These are phyloP conservation scores for Hypomesus transpacificus DNA, from an alignment of 2,113 vertebrate genomes.

Conservation along the genomic window DNA sequence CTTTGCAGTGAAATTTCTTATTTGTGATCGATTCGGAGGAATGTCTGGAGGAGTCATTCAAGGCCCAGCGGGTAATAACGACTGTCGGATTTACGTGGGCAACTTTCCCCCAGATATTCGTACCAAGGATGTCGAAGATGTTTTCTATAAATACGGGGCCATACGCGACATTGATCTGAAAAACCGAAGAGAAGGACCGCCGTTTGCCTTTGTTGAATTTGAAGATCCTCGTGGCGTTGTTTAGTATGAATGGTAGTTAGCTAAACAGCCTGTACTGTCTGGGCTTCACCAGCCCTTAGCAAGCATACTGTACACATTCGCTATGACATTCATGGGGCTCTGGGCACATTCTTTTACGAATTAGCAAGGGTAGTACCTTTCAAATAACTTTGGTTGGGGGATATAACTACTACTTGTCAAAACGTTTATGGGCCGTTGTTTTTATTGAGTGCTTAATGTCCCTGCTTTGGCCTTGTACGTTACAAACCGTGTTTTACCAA, in stretches of 20 bases:
- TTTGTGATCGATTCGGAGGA: slow-evolving; percentile 37
- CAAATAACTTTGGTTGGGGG: not conserved
- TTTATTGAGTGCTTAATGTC: too few species aligned
- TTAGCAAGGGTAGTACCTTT: too few species aligned
- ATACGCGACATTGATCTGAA: slow-evolving; percentile 89
- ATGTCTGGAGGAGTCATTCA: slow-evolving; percentile 90
- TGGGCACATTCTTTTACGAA: too few species aligned
- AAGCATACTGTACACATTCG: too few species aligned
- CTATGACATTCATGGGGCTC: too few species aligned
- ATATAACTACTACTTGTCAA: not conserved
- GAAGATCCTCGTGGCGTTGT: slow-evolving; percentile 67
- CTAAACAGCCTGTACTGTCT: too few species aligned
- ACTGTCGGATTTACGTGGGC: slow-evolving; percentile 88
- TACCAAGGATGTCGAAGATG: slow-evolving; percentile 84
- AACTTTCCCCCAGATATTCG: slow-evolving; percentile 87
- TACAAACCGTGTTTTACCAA: not conserved
- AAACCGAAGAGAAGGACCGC: slow-evolving; percentile 84
- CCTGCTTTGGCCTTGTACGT: not conserved
- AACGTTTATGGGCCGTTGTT: too few species aligned
- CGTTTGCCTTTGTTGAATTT: slow-evolving; percentile 81
- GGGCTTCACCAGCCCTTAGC: too few species aligned
- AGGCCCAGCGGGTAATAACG: slow-evolving; percentile 93
- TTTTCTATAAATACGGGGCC: slow-evolving; percentile 87
- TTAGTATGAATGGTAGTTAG: too few species aligned
- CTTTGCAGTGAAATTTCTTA: not conserved